A percentile compares a stretch with the other conserved stretches of the same genome.
Conservation (phyloP, 2,797 vertebrate species). For the Sebastiscus albofasciatus region DNA sequence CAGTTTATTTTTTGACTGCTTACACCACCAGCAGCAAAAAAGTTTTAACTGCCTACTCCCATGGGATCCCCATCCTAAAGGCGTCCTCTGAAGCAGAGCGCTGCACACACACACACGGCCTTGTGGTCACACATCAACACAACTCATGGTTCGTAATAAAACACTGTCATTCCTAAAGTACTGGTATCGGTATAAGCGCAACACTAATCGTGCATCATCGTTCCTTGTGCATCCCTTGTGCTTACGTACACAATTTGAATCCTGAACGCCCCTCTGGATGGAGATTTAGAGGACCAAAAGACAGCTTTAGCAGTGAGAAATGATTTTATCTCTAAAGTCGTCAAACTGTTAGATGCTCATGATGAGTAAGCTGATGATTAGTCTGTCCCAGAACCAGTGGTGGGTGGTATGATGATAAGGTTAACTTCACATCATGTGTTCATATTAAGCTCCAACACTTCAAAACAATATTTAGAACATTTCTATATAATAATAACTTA, state of each 20-base stretch:
- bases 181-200: too few species aligned
- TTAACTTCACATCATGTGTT: not conserved
- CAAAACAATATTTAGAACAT: not conserved
- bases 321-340: not conserved
- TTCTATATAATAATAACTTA: not conserved
- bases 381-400: not conserved
- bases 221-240: not conserved
- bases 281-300: fast-evolving
- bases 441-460: not conserved
- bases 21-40: too few species aligned
- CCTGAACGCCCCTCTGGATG: not conserved
- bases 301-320: not conserved
- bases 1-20: too few species aligned
- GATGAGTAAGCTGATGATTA: not conserved
- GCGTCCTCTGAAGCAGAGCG: too few species aligned
- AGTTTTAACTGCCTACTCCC: too few species aligned
- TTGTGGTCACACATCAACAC: too few species aligned
- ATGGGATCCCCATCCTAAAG: too few species aligned
- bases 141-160: too few species aligned
- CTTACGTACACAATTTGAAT: not conserved
- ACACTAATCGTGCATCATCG: too few species aligned
- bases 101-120: too few species aligned
- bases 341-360: not conserved
- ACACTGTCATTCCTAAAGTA: too few species aligned
- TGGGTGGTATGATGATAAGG: not conserved